Evolutionary conservation across 1,140 invertebrate species (phyloP), one percentile per base, ranked within the genome.

Genomic region (Pseudomyrmex flavicornis): DNA sequence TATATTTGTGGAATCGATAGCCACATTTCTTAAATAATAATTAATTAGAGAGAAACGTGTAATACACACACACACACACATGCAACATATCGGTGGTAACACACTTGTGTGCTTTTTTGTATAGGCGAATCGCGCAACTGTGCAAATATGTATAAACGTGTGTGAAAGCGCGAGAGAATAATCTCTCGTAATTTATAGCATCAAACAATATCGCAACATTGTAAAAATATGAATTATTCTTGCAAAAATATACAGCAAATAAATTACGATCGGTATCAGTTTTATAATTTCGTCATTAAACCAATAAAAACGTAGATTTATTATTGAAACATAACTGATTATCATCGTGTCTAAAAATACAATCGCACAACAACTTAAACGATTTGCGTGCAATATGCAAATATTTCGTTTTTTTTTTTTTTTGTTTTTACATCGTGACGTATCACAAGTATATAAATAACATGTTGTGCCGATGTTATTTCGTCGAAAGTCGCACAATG

Each of bases 11-110:
- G 54, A 80, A 80, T 70, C 54, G 54, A 17, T 48, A 35, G 44
- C 44, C 54, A 72, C 56, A 44, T 50, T 80, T 80, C 61, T 80
- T 46, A 80, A 59, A 80, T 72, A 72, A 80, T 72, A 80, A 80
- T 80, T 80, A 80, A 80, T 80, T 80, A 80, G 44, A 0, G 22
- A 72, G 22, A 72, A 72, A 48, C 48, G 26, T 56, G 12, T 44
- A 44, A n/a, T 15, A 35, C 2, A 7, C n/a, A 20, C 62, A 9
- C 74, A 54, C n/a, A 63, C 12, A 44, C 15, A 52, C 22, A 35
- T 17, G 13, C 22, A 35, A 63, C n/a, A 15, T 17, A n/a, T 58
- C 70, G 20, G 46, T 59, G 48, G 56, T 10, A 54, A 35, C 56
- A 35, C 56, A 70, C 68, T 52, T 70, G 68, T 46, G 58, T 35